Percentiles rank a stretch among this genome's conserved stretches.
phyloP scores from a whole-genome alignment of 1,140 invertebrate genomes.

The Druon quercuslanigerum region DNA sequence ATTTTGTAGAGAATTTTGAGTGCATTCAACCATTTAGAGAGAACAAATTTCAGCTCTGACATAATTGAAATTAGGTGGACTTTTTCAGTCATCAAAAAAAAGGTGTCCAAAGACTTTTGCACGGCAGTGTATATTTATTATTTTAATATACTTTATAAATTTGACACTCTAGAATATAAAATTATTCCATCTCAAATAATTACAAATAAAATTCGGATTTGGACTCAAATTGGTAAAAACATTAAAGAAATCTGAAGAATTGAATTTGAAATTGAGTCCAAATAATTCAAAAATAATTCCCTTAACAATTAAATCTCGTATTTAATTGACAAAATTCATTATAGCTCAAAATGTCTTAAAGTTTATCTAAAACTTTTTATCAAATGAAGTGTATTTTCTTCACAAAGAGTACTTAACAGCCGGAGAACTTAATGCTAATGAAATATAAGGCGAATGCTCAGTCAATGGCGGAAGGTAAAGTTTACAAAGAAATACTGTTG shows the following conservation, averaged over 20 bases:
- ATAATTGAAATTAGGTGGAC: too few relatives aligned
- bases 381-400: not conserved
- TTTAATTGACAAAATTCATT: not conserved
- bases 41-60: too few relatives aligned
- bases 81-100: too few relatives aligned
- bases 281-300: too few relatives aligned
- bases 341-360: not conserved
- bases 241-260: not conserved
- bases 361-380: not conserved
- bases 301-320: not conserved
- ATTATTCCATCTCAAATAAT: too few relatives aligned
- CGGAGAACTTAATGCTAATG: not conserved
- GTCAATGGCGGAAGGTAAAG: not conserved
- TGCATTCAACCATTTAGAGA: too few relatives aligned
- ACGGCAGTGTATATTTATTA: too few relatives aligned
- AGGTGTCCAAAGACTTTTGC: too few relatives aligned
- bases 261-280: too few relatives aligned
- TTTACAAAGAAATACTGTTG: slow-evolving; percentile 28
- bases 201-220: not conserved
- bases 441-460: not conserved
- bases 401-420: not conserved
- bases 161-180: too few relatives aligned
- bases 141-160: too few relatives aligned
- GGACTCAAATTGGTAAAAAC: not conserved
- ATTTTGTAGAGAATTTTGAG: too few relatives aligned